Conservation (phyloP, 2,888 invertebrate genomes). For the Sesia bembeciformis region DNA sequence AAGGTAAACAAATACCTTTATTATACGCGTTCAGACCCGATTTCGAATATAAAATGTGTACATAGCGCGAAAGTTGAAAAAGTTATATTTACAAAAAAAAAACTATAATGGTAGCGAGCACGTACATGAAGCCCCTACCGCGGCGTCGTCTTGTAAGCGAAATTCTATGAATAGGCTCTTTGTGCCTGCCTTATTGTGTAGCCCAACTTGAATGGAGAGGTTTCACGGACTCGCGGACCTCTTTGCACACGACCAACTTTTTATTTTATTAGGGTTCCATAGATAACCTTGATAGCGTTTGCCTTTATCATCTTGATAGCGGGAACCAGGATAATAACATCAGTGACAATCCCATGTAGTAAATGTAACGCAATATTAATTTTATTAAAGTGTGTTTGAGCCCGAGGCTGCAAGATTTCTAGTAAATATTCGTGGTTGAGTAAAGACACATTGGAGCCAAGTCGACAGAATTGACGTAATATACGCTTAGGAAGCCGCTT, state of each 20-base stretch:
- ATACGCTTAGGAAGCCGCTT: too few species aligned
- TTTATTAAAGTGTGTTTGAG: too few species aligned
- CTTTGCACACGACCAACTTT: constrained; percentile 26
- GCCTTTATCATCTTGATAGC: constrained; percentile 4
- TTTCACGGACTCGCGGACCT: constrained; percentile 19
- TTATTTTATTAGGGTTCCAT: constrained; percentile 15
- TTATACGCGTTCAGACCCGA: too few species aligned
- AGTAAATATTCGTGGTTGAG: too few species aligned
- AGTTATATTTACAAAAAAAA: not conserved
- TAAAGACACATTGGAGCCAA: too few species aligned
- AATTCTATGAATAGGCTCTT: constrained; percentile 37
- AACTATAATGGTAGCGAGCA: constrained; percentile 5
- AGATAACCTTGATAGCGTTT: constrained; percentile 9
- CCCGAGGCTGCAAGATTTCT: too few species aligned
- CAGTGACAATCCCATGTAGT: not conserved
- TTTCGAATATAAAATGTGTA: too few species aligned
- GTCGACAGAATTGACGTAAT: too few species aligned
- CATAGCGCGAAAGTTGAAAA: too few species aligned
- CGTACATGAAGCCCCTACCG: constrained; percentile 7
- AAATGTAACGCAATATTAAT: not conserved
- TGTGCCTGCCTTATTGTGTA: constrained; percentile 33
- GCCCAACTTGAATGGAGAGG: constrained; percentile 22
- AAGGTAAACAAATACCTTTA: too few species aligned
- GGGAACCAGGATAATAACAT: constrained; percentile 7
- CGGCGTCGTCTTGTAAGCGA: constrained; percentile 18